Conservation (phyloP, 2,113 vertebrate genomes). For the Castor canadensis region DNA sequence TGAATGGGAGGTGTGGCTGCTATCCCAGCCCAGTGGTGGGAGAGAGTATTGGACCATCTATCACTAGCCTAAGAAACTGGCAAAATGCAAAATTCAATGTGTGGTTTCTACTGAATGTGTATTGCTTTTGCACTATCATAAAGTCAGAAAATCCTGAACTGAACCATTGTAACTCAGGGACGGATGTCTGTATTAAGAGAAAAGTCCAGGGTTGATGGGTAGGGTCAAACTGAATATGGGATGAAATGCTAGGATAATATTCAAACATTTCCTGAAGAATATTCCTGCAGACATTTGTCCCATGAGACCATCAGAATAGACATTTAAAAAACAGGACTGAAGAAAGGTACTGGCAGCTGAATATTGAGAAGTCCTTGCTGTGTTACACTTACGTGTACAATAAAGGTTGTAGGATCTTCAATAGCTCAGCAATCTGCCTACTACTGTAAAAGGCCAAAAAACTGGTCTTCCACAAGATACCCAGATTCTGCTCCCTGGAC, state of each 20-base stretch:
- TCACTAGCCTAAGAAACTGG: too few species aligned
- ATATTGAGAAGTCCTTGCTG: too few species aligned
- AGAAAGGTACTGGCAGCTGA: neutral
- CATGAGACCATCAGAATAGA: neutral
- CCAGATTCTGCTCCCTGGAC: neutral
- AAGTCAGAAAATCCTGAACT: neutral
- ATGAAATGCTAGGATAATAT: neutral
- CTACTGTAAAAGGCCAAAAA: neutral
- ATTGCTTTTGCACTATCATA: too few species aligned
- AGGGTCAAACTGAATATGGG: too few species aligned
- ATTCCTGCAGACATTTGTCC: neutral
- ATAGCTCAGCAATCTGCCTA: neutral
- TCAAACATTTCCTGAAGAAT: neutral
- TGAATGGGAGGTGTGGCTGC: too few species aligned
- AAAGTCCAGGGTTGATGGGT: neutral
- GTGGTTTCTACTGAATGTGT: too few species aligned
- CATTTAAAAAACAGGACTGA: neutral
- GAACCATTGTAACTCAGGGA: neutral
- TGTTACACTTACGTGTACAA: too few species aligned
- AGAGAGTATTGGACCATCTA: neutral
- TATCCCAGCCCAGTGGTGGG: neutral
- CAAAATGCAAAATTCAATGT: too few species aligned
- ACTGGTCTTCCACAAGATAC: too few species aligned
- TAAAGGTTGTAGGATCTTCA: neutral
- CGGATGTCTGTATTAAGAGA: neutral